Base-by-base conservation (phyloP, 53 echinoderm and acorn worm species). In the Paracentrotus lividus region DNA sequence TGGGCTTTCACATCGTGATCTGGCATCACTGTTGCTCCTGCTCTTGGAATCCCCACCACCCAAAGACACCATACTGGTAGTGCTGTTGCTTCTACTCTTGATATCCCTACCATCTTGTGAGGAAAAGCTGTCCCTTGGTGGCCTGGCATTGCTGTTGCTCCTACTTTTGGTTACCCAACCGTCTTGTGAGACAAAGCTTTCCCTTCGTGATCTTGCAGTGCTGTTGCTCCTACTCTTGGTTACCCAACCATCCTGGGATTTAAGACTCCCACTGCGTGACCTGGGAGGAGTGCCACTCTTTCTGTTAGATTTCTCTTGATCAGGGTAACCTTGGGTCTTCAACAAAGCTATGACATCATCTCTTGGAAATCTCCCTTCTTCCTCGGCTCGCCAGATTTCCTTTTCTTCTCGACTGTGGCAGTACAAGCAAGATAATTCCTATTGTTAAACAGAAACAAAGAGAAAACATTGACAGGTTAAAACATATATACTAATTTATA, bases 201-300 rank as follows among this genome's bases (percentile, higher is more conserved):
- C 75, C 75, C 75, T 75, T 42, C 75, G 75, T 18, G 36, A 18
- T 36, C 42, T 42, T 18, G 40, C 75, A 75, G 38, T 18, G 16
- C 7, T 40, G 7, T 26, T 64, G 75, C 38, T 75, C 75, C 75
- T 38, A 36, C 16, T 15, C 75, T 75, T 75, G 15, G 3, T 15
- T 36, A 38, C 75, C 18, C 15, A 15, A 75, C 8, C 5, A 40
- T 75, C 75, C 18, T 75, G 75, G 75, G 75, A 75, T 36, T 5
- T 40, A 42, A 75, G 75, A 75, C 75, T 75, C 75, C 40, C 75
- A 42, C 75, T 75, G 12, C 42, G 75, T 75, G 75, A 75, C 21
- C 42, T 75, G 75, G 20, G 3, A 40, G 36, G 75, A 38, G 75
- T 75, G 36, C 42, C 20, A 16, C 16, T 40, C 75, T 40, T 42